These are phyloP conservation scores for Brachionus manjavacas DNA, from an alignment of 1,140 invertebrate species.

Conservation along the genomic window DNA sequence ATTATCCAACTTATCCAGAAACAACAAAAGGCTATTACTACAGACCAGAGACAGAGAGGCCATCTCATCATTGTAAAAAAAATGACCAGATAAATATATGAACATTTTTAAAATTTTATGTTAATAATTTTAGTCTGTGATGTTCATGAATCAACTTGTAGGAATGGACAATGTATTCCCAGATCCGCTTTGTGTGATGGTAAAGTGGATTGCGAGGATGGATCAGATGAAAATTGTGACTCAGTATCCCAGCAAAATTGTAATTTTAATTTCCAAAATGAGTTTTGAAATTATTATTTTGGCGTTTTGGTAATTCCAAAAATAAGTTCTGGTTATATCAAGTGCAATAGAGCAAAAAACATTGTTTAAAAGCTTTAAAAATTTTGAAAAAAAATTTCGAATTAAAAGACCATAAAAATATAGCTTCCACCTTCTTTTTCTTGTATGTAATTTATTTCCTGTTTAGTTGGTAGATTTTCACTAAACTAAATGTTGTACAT, in stretches of 20 bases:
- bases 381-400: too few species aligned
- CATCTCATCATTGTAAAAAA: neutral
- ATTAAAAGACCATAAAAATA: too few species aligned
- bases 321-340: too few species aligned
- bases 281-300: too few species aligned
- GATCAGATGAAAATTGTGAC: constrained; percentile 83
- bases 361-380: too few species aligned
- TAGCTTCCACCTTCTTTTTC: too few species aligned
- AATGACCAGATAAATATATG: neutral
- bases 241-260: neutral
- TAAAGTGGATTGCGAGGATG: constrained; percentile 75
- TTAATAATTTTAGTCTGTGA: neutral
- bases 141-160: constrained; percentile 37
- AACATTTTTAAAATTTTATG: neutral
- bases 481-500: too few species aligned
- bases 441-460: too few species aligned
- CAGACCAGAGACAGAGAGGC: neutral
- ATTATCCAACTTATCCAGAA: neutral
- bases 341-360: too few species aligned
- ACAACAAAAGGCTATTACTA: neutral
- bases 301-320: too few species aligned
- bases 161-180: constrained; percentile 42
- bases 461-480: too few species aligned
- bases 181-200: constrained; percentile 66
- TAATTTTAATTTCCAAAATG: neutral